phyloP scores from a whole-genome alignment of 2,888 invertebrate genomes.

The Drosophila anomelani region DNA sequence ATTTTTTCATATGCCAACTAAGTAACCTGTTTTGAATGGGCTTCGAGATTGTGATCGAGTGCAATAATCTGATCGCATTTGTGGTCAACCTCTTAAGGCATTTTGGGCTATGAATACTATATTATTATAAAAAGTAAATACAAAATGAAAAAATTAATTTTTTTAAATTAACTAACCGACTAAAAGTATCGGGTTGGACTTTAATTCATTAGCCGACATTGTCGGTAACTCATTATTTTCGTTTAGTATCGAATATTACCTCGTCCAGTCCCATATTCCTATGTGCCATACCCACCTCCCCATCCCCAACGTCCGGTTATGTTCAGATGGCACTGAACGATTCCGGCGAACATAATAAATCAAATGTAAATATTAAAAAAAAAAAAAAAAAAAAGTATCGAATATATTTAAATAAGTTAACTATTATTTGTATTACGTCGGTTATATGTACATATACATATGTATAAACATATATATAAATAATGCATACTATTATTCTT shows the following conservation, averaged over 20 bases:
- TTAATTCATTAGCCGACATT: background rate
- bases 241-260: too few relatives aligned
- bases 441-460: too few relatives aligned
- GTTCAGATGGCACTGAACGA: too few relatives aligned
- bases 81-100: conserved; percentile 56
- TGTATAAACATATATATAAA: background rate
- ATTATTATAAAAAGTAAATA: background rate
- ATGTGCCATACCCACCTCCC: too few relatives aligned
- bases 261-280: too few relatives aligned
- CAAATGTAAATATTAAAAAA: too few relatives aligned
- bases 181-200: too few relatives aligned
- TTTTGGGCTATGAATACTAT: background rate
- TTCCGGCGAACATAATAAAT: too few relatives aligned
- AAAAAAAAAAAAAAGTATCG: too few relatives aligned
- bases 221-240: background rate
- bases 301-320: too few relatives aligned
- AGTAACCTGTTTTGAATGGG: conserved; percentile 65
- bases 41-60: conserved; percentile 42
- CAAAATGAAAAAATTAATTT: background rate
- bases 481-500: background rate
- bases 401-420: background rate
- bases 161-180: too few relatives aligned
- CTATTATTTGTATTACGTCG: background rate
- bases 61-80: conserved; percentile 39
- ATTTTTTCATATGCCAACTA: conserved; percentile 53